These are phyloP conservation scores for Syngnathus typhle DNA, from an alignment of 2,113 vertebrate genomes.

Conservation along the genomic window DNA sequence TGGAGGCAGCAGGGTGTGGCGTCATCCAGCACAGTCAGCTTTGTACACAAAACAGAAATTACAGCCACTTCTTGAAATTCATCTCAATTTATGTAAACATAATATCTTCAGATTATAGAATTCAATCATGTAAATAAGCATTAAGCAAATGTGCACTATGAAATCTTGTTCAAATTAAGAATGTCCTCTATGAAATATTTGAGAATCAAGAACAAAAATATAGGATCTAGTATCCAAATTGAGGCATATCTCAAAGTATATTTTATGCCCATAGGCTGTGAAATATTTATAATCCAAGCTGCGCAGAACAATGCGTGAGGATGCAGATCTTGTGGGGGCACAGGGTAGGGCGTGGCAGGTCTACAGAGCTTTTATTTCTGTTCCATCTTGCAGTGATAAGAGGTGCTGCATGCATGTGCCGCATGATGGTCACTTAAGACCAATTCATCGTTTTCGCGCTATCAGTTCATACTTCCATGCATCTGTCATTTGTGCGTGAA, in stretches of 20 bases:
- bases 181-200: slow-evolving; percentile 7
- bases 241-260: slow-evolving; percentile 4
- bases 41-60: slow-evolving; percentile 4
- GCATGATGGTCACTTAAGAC: neutral
- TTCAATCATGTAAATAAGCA: neutral
- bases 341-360: slow-evolving; percentile 37
- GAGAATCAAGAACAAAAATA: neutral
- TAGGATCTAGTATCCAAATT: slow-evolving; percentile 17
- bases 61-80: neutral
- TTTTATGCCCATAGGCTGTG: too few species aligned
- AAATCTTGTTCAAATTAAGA: slow-evolving; percentile 31
- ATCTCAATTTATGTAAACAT: neutral
- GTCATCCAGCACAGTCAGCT: slow-evolving; percentile 31
- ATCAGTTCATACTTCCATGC: neutral
- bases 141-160: neutral
- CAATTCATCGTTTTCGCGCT: neutral
- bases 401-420: neutral
- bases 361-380: neutral
- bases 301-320: slow-evolving; percentile 9
- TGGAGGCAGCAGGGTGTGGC: slow-evolving; percentile 58
- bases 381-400: neutral
- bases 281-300: neutral
- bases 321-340: slow-evolving; percentile 14
- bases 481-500: neutral
- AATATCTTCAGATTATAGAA: neutral